Percentiles rank a stretch among this genome's conserved stretches.
These are phyloP conservation scores for Hirtodrosophila confusa DNA, from an alignment of 2,888 invertebrate genomes.

Conservation along the genomic window DNA sequence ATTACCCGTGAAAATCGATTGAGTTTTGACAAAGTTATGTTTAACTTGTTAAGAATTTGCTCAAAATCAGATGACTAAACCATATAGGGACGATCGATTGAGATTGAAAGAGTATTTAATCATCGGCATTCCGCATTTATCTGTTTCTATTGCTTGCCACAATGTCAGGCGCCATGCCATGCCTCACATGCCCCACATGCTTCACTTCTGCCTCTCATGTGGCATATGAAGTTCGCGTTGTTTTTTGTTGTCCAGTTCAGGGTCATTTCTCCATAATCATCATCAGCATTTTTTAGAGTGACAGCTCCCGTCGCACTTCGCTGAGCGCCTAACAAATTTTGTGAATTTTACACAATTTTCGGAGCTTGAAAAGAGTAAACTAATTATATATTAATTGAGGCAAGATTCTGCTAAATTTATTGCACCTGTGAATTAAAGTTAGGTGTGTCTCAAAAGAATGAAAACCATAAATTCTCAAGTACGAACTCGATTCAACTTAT, in stretches of 20 bases:
- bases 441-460: no score
- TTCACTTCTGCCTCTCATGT: slow-evolving; percentile 3
- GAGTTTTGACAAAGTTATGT: no score
- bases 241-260: slow-evolving; percentile 27
- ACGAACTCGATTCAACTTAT: background rate
- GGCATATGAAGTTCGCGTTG: slow-evolving; percentile 33
- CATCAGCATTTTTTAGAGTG: slow-evolving; percentile 15
- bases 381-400: no score
- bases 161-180: slow-evolving; percentile 10
- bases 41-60: no score
- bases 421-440: no score
- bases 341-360: slow-evolving; percentile 12
- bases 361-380: background rate
- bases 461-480: no score
- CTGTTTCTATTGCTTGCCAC: background rate
- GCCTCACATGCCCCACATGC: slow-evolving; percentile 1
- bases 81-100: no score
- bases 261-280: slow-evolving; percentile 35
- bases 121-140: no score
- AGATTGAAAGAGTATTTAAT: no score
- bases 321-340: slow-evolving; percentile 22
- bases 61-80: no score
- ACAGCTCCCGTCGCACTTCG: slow-evolving; percentile 38
- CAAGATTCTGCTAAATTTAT: no score
- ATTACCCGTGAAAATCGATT: no score